These are phyloP conservation scores for Promerops cafer DNA, from an alignment of 2,113 vertebrate genomes.

Conservation along the genomic window DNA sequence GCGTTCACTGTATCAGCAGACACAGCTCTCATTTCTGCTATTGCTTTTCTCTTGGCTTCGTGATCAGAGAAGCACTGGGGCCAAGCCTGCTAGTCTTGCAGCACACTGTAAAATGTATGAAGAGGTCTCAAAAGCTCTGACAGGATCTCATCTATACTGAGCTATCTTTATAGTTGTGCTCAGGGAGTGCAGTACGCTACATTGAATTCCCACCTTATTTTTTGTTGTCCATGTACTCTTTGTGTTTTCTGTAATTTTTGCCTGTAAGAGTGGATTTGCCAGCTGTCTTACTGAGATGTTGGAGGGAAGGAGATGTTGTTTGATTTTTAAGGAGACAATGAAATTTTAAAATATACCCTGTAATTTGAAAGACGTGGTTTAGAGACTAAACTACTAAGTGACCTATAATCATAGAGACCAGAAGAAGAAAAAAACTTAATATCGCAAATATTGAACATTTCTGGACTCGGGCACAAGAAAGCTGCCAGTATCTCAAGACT, in stretches of 20 bases:
- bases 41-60: neutral
- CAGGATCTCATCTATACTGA: neutral
- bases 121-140: constrained; percentile 18
- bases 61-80: neutral
- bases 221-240: neutral
- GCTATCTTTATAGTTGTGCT: neutral
- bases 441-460: neutral
- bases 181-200: neutral
- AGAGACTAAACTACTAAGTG: neutral
- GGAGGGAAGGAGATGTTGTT: neutral
- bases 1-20: neutral
- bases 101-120: constrained; percentile 21
- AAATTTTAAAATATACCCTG: neutral
- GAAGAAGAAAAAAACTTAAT: neutral
- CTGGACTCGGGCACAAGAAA: neutral
- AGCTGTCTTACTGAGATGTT: neutral
- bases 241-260: neutral
- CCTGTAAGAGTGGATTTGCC: neutral
- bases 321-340: neutral
- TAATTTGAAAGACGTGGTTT: neutral
- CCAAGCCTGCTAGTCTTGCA: constrained; percentile 10
- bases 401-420: neutral
- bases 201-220: neutral
- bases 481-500: neutral
- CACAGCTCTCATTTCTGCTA: neutral